A percentile compares a stretch with the other conserved stretches of the same genome.
Evolutionary conservation across 1,140 invertebrate species (phyloP).

Genomic region (Hesperophylax magnus): DNA sequence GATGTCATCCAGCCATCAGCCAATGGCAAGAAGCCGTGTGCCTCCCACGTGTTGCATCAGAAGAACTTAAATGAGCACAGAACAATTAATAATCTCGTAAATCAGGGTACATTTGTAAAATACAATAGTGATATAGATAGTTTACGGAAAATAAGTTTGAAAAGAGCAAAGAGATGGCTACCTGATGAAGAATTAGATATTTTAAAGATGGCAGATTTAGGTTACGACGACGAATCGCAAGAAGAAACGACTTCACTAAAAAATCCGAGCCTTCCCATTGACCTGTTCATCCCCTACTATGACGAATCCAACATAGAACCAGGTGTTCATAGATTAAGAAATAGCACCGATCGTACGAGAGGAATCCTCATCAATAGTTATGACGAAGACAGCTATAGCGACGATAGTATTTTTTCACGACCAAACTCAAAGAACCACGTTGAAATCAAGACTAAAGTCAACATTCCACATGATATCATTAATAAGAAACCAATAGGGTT

Average conservation of each 20-base stretch:
- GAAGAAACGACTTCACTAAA: constrained; percentile 69
- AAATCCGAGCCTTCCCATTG: constrained; percentile 74
- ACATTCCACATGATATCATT: constrained; percentile 67
- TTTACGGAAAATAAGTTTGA: constrained; percentile 47
- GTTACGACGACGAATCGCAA: constrained; percentile 58
- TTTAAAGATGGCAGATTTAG: constrained; percentile 36
- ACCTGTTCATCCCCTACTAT: constrained; percentile 75
- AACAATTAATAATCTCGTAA: constrained; percentile 50
- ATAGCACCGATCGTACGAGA: constrained; percentile 58
- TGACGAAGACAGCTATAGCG: constrained; percentile 66
- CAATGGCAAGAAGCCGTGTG: constrained; percentile 65
- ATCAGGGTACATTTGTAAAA: constrained; percentile 60
- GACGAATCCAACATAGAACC: constrained; percentile 65
- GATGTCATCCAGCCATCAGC: constrained; percentile 80
- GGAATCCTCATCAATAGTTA: constrained; percentile 59
- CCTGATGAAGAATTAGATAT: constrained; percentile 66
- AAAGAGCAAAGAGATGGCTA: constrained; percentile 64
- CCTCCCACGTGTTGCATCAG: constrained; percentile 70
- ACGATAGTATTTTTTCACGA: constrained; percentile 65
- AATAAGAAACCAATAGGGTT: constrained; percentile 68
- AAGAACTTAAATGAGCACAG: constrained; percentile 41
- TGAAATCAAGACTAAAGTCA: constrained; percentile 73
- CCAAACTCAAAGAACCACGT: constrained; percentile 76
- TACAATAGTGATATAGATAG: constrained; percentile 55
- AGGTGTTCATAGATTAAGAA: constrained; percentile 65